These are phyloP conservation scores for Cryptocephalus moraei DNA, from an alignment of 2,888 invertebrate species.

Conservation along the genomic window DNA sequence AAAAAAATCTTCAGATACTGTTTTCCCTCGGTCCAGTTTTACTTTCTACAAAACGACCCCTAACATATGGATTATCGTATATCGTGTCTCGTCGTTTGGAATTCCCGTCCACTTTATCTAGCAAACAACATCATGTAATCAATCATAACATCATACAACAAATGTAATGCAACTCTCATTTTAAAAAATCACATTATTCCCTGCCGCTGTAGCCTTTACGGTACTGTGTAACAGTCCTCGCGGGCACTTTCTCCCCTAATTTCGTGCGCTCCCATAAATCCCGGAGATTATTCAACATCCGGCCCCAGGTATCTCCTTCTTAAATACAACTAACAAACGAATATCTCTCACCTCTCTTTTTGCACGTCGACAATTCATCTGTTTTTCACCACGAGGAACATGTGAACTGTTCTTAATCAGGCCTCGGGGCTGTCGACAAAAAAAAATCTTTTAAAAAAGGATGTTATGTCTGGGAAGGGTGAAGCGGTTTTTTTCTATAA, in stretches of 20 bases:
- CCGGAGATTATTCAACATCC: constrained; percentile 16
- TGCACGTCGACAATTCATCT: constrained; percentile 16
- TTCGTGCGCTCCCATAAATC: constrained; percentile 13
- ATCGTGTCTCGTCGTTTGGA: no score
- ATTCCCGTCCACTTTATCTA: no score
- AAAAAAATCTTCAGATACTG: no score
- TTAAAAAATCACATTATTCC: background rate
- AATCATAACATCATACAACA: no score
- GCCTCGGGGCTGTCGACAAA: constrained; percentile 11
- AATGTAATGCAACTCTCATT: no score
- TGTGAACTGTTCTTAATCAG: constrained; percentile 15
- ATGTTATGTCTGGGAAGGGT: constrained; percentile 33
- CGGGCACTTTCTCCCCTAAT: constrained; percentile 7
- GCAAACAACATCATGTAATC: no score
- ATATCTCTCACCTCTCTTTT: constrained; percentile 18
- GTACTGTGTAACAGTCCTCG: constrained; percentile 4
- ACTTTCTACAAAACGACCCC: no score
- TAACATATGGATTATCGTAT: no score
- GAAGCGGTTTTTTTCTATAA: constrained; percentile 19
- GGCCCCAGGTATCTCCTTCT: constrained; percentile 11
- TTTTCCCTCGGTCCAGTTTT: no score
- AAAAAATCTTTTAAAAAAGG: constrained; percentile 23
- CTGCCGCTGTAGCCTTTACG: background rate
- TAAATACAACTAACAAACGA: constrained; percentile 14
- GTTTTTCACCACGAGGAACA: constrained; percentile 13